phyloP scores from a whole-genome alignment of 2,113 vertebrate genomes.

The Lanius ludovicianus region DNA sequence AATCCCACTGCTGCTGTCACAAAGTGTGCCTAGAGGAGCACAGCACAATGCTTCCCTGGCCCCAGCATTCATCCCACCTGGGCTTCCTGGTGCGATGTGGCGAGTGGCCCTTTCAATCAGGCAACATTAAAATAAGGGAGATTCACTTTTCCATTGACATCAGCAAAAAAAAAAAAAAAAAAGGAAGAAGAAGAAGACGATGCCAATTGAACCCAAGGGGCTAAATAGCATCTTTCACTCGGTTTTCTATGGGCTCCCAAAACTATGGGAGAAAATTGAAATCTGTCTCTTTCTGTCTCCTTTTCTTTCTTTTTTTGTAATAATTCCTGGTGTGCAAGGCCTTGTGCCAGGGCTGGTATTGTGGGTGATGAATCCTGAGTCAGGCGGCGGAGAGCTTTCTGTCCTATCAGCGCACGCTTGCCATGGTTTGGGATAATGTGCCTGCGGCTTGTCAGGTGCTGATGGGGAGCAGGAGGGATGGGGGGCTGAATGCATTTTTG shows the following conservation, averaged over 20 bases:
- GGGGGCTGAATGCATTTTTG: slow-evolving; percentile 78
- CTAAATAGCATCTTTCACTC: slow-evolving; percentile 49
- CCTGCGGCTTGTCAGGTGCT: slow-evolving; percentile 73
- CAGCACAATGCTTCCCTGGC: slow-evolving; percentile 65
- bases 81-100: slow-evolving; percentile 20
- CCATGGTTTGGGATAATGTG: slow-evolving; percentile 48
- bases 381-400: slow-evolving; percentile 35
- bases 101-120: slow-evolving; percentile 50
- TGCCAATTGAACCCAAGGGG: slow-evolving; percentile 13
- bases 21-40: slow-evolving; percentile 36
- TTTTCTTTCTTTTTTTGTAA: background rate
- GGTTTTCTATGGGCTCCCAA: slow-evolving; percentile 6
- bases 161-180: background rate
- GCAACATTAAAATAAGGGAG: slow-evolving; percentile 29
- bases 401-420: slow-evolving; percentile 35
- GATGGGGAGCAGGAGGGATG: slow-evolving; percentile 58
- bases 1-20: slow-evolving; percentile 30
- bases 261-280: slow-evolving; percentile 47
- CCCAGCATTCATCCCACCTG: slow-evolving; percentile 62
- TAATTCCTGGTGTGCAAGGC: slow-evolving; percentile 16
- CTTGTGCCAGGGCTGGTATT: slow-evolving; percentile 1
- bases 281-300: slow-evolving; percentile 30
- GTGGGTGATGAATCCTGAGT: slow-evolving; percentile 34
- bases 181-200: background rate
- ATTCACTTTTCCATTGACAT: slow-evolving; percentile 39